phyloP scores from a whole-genome alignment of 1,140 invertebrate genomes.

The Heliothis virescens region DNA sequence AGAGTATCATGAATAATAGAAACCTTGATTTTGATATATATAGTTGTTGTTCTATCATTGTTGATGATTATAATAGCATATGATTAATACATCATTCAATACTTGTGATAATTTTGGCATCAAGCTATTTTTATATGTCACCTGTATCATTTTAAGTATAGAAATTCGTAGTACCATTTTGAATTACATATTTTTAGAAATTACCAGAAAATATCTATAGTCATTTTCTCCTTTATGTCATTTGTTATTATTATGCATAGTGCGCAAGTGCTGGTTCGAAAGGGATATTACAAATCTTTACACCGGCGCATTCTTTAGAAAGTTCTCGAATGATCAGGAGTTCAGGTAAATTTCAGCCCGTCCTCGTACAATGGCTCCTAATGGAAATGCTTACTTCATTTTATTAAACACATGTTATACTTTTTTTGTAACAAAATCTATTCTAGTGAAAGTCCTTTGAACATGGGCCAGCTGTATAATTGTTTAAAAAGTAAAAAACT shows the following conservation, averaged over 20 bases:
- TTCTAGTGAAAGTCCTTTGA: no score
- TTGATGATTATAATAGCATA: constrained; percentile 14
- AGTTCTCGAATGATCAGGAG: no score
- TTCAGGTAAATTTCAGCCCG: no score
- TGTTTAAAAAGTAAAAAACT: no score
- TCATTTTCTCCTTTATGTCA: neutral
- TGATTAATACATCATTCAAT: constrained; percentile 24
- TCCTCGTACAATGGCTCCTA: no score
- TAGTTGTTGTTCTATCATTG: constrained; percentile 5
- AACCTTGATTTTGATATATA: neutral
- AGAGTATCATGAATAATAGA: neutral
- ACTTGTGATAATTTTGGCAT: constrained; percentile 8
- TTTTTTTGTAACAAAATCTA: no score
- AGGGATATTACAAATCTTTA: no score
- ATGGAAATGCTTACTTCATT: no score
- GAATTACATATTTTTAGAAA: constrained; percentile 1
- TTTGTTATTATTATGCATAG: neutral
- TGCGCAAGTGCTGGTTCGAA: no score
- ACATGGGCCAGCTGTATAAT: no score
- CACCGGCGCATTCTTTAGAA: no score
- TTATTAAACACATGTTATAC: no score
- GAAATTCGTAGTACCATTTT: constrained; percentile 6
- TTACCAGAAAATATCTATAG: neutral
- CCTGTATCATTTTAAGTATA: neutral
- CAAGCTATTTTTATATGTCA: constrained; percentile 29